These are phyloP conservation scores for Orestias chungarensis DNA, from an alignment of 2,797 vertebrate genomes.

Conservation along the genomic window DNA sequence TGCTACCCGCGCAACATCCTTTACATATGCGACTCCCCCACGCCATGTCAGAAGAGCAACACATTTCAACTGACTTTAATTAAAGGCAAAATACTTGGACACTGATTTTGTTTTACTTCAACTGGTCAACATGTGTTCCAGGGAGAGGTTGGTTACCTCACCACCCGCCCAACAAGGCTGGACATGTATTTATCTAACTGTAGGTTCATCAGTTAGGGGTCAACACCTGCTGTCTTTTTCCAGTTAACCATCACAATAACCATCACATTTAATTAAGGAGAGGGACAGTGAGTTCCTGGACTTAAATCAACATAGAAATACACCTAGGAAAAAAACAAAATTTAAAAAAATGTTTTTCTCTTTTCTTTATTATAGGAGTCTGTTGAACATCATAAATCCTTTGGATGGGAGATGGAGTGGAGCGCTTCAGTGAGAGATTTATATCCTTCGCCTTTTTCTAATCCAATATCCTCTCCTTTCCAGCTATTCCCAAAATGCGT, in stretches of 20 bases:
- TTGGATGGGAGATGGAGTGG: slow-evolving; percentile 70
- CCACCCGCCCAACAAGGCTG: slow-evolving; percentile 66
- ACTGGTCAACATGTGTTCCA: slow-evolving; percentile 76
- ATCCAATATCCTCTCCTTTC: slow-evolving; percentile 75
- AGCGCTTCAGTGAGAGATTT: slow-evolving; percentile 75
- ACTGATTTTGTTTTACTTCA: slow-evolving; percentile 77
- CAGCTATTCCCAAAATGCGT: slow-evolving; percentile 73
- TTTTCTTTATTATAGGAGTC: slow-evolving; percentile 70
- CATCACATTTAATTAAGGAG: slow-evolving; percentile 71
- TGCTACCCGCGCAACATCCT: slow-evolving; percentile 51
- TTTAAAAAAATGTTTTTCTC: slow-evolving; percentile 64
- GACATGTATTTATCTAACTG: slow-evolving; percentile 64
- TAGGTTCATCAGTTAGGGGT: slow-evolving; percentile 59
- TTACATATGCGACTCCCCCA: slow-evolving; percentile 48
- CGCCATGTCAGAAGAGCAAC: slow-evolving; percentile 70
- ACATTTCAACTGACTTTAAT: slow-evolving; percentile 79
- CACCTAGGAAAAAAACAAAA: slow-evolving; percentile 49
- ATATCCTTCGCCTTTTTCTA: slow-evolving; percentile 75
- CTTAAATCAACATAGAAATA: slow-evolving; percentile 57
- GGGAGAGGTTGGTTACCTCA: slow-evolving; percentile 73
- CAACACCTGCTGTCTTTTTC: slow-evolving; percentile 50
- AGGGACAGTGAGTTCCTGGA: slow-evolving; percentile 32
- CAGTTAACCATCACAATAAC: no score
- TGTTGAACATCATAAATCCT: slow-evolving; percentile 79
- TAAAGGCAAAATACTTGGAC: slow-evolving; percentile 83